Base-by-base conservation (phyloP, 92 coral and sea anemone genomes). In the Porites rus region DNA sequence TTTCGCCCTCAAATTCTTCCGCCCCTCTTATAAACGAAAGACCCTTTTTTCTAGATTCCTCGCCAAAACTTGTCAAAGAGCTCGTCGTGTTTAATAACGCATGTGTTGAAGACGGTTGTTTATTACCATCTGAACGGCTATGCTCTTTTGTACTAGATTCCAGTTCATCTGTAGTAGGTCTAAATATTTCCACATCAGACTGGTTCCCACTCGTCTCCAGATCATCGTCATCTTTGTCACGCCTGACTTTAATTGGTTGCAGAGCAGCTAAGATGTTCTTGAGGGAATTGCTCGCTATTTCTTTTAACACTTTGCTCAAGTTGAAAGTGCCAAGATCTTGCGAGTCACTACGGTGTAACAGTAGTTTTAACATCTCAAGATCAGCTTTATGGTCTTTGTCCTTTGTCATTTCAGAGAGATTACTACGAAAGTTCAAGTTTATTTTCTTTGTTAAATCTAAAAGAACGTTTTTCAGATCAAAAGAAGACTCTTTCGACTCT, bases 251-350 rank as follows among this genome's bases (percentile, higher is more conserved):
- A 6, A 25, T 13, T 38, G 85, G 54, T 71, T 38, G 52, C 16
- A 69, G 69, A 28, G 75, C 62, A 31, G 62, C 52, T 51, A 79
- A 50, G 61, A 61, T 65, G 62, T 12, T 24, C 56, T 69, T 58
- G 12, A 72, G 62, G 9, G 79, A 82, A 61, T 28, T 64, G 9
- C 65, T 76, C 21, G 83, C 52, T 4, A 85, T 85, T 76, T 85
- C 88, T 8, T 58, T 85, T 38, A 85, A 65, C 10, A 77, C 83
- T 3, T 53, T 68, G 56, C 82, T 76, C 77, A 85, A 76, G 43
- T 85, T 85, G 53, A 85, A 76, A n/a, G 11, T 22, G n/a, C 56
- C 46, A 17, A 70, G 63, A 81, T 81, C 77, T 8, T 83, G 73
- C 3, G 52, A 73, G 51, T 79, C 22, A 61, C 80, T 83, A 46